Conservation (phyloP, 1,140 invertebrate species). For the Aphis gossypii region DNA sequence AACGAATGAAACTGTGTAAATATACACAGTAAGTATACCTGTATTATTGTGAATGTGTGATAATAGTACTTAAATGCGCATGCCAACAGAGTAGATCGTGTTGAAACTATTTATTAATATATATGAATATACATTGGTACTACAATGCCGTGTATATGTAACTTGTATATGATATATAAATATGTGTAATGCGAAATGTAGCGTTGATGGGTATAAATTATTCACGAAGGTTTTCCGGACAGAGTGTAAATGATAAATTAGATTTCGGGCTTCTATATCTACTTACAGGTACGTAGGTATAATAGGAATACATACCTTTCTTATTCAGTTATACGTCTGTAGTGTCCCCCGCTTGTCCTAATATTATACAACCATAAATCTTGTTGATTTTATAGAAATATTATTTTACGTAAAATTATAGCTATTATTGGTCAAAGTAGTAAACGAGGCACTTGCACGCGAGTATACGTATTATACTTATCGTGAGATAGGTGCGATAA, state of each 20-base stretch:
- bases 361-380: neutral
- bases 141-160: too few species aligned
- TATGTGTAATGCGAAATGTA: neutral
- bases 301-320: neutral
- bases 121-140: neutral
- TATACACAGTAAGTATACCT: too few species aligned
- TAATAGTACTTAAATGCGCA: neutral
- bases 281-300: neutral
- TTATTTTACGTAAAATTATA: neutral
- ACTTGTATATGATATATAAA: neutral
- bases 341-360: neutral
- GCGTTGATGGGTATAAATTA: neutral
- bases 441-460: neutral
- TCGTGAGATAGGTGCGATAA: too few species aligned
- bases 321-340: neutral
- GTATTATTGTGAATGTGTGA: neutral
- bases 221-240: neutral
- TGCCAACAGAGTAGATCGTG: neutral
- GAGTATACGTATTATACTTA: neutral
- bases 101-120: neutral
- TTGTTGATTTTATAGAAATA: neutral
- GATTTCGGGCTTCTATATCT: neutral
- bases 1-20: neutral
- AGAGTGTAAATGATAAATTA: slow-evolving; percentile 8
- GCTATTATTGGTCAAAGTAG: neutral